phyloP scores from a whole-genome alignment of 1,140 invertebrate genomes.

The Tachypleus tridentatus region DNA sequence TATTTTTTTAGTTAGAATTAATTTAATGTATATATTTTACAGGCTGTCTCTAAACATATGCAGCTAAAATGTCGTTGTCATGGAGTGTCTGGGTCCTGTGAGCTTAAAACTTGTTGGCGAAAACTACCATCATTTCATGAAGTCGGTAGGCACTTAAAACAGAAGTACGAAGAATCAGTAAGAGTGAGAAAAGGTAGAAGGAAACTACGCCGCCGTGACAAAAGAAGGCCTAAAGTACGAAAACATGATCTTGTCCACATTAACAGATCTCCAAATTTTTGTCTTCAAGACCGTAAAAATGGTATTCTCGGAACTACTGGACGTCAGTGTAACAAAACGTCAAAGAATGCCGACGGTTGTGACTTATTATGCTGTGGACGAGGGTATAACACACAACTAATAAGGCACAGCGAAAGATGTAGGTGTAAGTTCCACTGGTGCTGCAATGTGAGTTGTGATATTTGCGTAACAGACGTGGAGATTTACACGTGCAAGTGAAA shows the following conservation, averaged over 20 bases:
- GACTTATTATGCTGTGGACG: conserved; percentile 50
- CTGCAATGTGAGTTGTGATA: conserved; percentile 48
- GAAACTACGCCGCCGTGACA: conserved; percentile 28
- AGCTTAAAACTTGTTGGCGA: conserved; percentile 51
- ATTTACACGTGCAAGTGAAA: conserved; percentile 43
- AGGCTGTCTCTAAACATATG: conserved; percentile 40
- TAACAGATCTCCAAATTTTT: conserved; percentile 83
- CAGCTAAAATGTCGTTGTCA: conserved; percentile 47
- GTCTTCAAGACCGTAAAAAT: conserved; percentile 47
- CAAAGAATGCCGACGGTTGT: conserved; percentile 50
- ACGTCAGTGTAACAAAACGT: conserved; percentile 46
- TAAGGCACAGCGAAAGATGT: conserved; percentile 34
- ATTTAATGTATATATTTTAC: conserved; percentile 4
- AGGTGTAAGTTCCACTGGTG: conserved; percentile 52
- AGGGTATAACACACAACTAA: conserved; percentile 27
- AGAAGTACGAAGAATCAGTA: conserved; percentile 40
- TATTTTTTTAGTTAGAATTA: too few species aligned
- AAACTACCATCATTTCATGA: conserved; percentile 42
- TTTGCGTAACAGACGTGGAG: conserved; percentile 42
- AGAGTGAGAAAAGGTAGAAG: conserved; percentile 47
- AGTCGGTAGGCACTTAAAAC: conserved; percentile 42
- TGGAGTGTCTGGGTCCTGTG: conserved; percentile 52
- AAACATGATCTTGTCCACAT: conserved; percentile 69
- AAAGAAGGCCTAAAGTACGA: conserved; percentile 50
- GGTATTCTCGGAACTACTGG: conserved; percentile 42